phyloP scores from a whole-genome alignment of 2,797 vertebrate species.

The Hephaestus fuliginosus region DNA sequence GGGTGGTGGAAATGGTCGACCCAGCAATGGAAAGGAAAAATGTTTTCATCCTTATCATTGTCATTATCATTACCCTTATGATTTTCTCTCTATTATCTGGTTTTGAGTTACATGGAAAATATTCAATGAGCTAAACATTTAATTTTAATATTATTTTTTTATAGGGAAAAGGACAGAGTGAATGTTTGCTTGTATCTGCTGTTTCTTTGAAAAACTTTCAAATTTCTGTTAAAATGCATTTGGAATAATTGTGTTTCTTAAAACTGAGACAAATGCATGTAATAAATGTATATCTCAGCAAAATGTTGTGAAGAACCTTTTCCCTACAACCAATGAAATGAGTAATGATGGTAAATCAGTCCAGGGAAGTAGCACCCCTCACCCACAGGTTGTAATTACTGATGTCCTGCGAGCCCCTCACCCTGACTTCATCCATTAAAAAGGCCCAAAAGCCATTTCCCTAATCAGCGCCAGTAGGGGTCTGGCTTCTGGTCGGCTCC shows the following conservation, averaged over 20 bases:
- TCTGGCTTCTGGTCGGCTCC: constrained; percentile 70
- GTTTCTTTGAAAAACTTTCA: not conserved
- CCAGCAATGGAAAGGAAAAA: not conserved
- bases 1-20: not conserved
- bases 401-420: constrained; percentile 55
- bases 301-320: not conserved
- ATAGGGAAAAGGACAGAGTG: too few species aligned
- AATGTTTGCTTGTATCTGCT: not conserved
- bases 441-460: constrained; percentile 71
- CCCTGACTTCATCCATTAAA: constrained; percentile 68
- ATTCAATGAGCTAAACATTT: not conserved
- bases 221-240: not conserved
- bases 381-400: constrained; percentile 61
- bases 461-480: constrained; percentile 67
- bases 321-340: not conserved
- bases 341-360: not conserved
- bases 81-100: too few species aligned
- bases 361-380: constrained; percentile 30
- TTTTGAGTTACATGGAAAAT: too few species aligned
- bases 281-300: too few species aligned
- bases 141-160: not conserved
- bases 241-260: not conserved
- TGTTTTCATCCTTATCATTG: too few species aligned
- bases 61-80: too few species aligned
- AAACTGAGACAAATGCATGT: not conserved